A percentile compares a stretch with the other conserved stretches of the same genome.
phyloP scores from a whole-genome alignment of 1,140 invertebrate genomes.

The Ganaspis sp. region DNA sequence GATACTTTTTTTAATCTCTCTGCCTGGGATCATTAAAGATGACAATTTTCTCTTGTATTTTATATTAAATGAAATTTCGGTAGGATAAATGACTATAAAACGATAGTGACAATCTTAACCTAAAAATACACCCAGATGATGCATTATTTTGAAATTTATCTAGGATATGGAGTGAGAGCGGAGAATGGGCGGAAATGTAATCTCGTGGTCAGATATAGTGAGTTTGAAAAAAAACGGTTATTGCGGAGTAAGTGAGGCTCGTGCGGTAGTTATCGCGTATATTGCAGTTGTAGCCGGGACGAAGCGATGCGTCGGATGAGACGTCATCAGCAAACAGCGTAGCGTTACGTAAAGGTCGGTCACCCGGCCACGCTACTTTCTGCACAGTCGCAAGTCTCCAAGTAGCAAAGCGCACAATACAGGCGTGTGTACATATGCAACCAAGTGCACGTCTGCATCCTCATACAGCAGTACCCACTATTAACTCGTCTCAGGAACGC shows the following conservation, averaged over 20 bases:
- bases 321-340: constrained; percentile 68
- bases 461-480: constrained; percentile 39
- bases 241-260: constrained; percentile 32
- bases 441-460: constrained; percentile 30
- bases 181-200: background rate
- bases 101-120: no score
- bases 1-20: no score
- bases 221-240: constrained; percentile 39
- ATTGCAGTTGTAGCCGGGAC: background rate
- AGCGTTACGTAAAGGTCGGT: constrained; percentile 76
- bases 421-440: constrained; percentile 38
- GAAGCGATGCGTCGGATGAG: constrained; percentile 57
- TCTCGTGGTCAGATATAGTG: constrained; percentile 19
- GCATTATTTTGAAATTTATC: no score
- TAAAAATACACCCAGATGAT: no score
- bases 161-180: background rate
- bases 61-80: no score
- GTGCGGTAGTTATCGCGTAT: background rate
- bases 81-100: no score
- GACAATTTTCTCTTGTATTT: no score
- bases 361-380: constrained; percentile 69
- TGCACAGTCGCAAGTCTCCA: constrained; percentile 50
- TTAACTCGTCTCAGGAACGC: constrained; percentile 52
- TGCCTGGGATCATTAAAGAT: no score
- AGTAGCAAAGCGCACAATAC: constrained; percentile 48